Percentiles rank a stretch among this genome's conserved stretches.
phyloP scores from a whole-genome alignment of 2,113 vertebrate species.

The Epinephelus lanceolatus region DNA sequence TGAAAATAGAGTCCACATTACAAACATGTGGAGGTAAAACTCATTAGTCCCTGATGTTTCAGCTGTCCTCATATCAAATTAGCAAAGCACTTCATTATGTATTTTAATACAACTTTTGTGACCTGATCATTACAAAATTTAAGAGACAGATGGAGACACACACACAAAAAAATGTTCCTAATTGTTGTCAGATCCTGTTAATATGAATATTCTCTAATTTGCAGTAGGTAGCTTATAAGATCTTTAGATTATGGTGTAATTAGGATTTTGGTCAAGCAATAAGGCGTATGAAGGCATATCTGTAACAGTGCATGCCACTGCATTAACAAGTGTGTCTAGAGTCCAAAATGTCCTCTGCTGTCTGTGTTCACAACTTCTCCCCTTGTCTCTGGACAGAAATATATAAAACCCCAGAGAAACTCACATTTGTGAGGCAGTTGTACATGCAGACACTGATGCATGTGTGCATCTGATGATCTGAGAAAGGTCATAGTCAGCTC shows the following conservation, averaged over 20 bases:
- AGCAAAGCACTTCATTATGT: constrained; percentile 32
- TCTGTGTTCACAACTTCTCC: constrained; percentile 37
- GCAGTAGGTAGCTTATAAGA: background rate
- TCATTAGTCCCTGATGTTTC: constrained; percentile 60
- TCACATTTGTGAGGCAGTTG: constrained; percentile 19
- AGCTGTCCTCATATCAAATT: constrained; percentile 48
- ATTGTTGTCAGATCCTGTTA: background rate
- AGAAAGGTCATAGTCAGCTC: constrained; percentile 76
- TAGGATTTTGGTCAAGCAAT: constrained; percentile 20
- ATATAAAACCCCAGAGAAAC: constrained; percentile 26
- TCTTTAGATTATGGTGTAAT: constrained; percentile 4
- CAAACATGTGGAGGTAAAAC: constrained; percentile 37
- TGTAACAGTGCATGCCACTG: background rate
- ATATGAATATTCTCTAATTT: constrained; percentile 24
- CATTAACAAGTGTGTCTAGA: constrained; percentile 26
- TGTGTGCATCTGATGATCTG: constrained; percentile 65
- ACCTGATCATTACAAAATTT: constrained; percentile 21
- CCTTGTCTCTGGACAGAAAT: constrained; percentile 26
- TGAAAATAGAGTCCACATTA: constrained; percentile 48
- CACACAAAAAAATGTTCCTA: background rate
- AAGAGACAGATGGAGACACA: constrained; percentile 9
- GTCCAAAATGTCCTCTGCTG: constrained; percentile 51
- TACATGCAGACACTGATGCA: constrained; percentile 48
- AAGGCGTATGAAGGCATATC: background rate
- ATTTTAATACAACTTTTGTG: constrained; percentile 10